Base-by-base conservation (phyloP, 2,113 vertebrate genomes). In the Gavia stellata region DNA sequence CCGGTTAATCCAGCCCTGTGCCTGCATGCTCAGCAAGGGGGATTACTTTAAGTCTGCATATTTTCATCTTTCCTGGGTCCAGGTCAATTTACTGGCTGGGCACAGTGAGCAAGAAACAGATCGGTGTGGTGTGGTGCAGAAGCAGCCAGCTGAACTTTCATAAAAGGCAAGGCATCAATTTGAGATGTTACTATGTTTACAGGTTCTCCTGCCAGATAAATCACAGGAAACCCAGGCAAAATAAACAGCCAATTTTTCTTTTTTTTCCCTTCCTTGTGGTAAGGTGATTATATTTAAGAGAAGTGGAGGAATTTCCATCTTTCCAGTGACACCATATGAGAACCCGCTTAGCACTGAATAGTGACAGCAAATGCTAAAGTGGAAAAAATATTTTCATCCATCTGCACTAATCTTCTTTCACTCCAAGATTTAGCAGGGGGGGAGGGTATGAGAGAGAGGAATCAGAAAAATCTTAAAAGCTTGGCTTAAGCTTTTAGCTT, bases 361-460 rank as follows among this genome's bases (percentile, higher is more conserved):
- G 91, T 96, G 96, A 97, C 96, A 97, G 97, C 93, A 97, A 96
- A 95, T 94, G 88, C 96, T 95, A 85, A 98, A 97, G 81, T 67
- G 33, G 89, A 96, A 97, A 97, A 97, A 97, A 93, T 94, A 96
- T 96, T 97, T 97, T 94, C 93, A 96, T 92, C 95, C 88, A 85
- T 97, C 91, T 96, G 88, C 40, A 17, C 84, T 96, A 95, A 96
- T 97, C 94, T 97, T 95, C 97, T 97, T 85, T 96, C 96, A 96
- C 94, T 97, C 92, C 78, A 94, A 95, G 96, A 93, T 93, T 93
- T 95, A 93, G 56, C 5, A 3, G 85, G 45, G 45, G 8, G 25
- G 17, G n/a, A 4, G 52, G 66, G 50, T 88, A 92, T 86, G 84
- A 83, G 91, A 94, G 85, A 88, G 50, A 75, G 74, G 81, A 94